These are phyloP conservation scores for Drosophila takahashii DNA, from an alignment of 1,140 invertebrate species.

Conservation along the genomic window DNA sequence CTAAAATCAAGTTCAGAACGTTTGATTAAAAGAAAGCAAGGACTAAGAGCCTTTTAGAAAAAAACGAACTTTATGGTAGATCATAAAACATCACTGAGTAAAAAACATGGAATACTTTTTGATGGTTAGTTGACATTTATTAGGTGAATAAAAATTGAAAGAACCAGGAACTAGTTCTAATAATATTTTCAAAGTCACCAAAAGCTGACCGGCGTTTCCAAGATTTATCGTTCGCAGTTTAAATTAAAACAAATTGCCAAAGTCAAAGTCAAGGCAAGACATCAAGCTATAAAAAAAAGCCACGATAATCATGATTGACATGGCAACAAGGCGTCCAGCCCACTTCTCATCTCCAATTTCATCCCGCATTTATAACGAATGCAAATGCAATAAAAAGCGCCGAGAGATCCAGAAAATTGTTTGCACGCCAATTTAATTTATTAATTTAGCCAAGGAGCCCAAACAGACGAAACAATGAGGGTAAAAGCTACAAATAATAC, in stretches of 20 bases:
- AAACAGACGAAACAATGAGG: slow-evolving; percentile 48
- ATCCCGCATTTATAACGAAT: slow-evolving; percentile 54
- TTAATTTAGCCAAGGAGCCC: slow-evolving; percentile 56
- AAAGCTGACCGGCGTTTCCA: too few relatives aligned
- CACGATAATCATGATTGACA: slow-evolving; percentile 74
- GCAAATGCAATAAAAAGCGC: slow-evolving; percentile 72
- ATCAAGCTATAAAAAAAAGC: background rate
- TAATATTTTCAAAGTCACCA: background rate
- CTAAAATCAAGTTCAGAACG: slow-evolving; percentile 12
- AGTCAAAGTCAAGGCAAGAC: slow-evolving; percentile 53
- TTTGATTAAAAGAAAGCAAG: slow-evolving; percentile 28
- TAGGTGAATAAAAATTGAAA: background rate
- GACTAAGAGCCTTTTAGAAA: slow-evolving; percentile 9
- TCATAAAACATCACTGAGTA: background rate
- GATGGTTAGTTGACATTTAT: slow-evolving; percentile 2
- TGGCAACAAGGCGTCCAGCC: slow-evolving; percentile 10
- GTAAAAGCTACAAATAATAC: slow-evolving; percentile 29
- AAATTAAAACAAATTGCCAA: slow-evolving; percentile 72
- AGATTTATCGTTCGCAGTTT: slow-evolving; percentile 13
- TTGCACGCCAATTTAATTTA: slow-evolving; percentile 74
- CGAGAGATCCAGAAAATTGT: slow-evolving; percentile 56
- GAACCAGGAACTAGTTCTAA: background rate
- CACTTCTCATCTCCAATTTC: background rate
- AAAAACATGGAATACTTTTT: background rate
- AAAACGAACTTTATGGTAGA: background rate